Percentiles rank a stretch among this genome's conserved stretches.
phyloP scores from a whole-genome alignment of 2,113 vertebrate species.

The Ceuthmochares aereus region DNA sequence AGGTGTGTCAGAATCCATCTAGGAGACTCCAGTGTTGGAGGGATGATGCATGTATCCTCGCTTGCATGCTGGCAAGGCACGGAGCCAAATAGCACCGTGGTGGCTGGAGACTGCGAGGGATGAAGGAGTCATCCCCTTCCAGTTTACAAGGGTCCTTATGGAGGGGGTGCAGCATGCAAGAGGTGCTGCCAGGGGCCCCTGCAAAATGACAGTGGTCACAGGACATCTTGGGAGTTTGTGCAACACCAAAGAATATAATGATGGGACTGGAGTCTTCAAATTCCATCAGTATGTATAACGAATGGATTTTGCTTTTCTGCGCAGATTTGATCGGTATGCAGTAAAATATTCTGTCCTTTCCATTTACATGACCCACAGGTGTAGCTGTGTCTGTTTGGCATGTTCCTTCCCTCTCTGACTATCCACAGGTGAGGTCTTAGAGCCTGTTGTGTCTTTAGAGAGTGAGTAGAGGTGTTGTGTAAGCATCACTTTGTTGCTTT shows the following conservation, averaged over 20 bases:
- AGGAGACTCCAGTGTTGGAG: background rate
- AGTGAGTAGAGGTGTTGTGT: background rate
- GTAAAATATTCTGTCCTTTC: background rate
- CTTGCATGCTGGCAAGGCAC: background rate
- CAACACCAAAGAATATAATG: background rate
- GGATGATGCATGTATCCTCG: background rate
- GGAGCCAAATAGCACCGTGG: rapidly evolving
- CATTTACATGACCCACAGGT: background rate
- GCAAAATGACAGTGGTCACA: rapidly evolving
- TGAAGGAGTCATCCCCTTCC: background rate
- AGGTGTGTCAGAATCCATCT: background rate
- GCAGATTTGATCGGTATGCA: background rate
- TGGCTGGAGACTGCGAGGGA: background rate
- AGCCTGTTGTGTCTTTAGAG: background rate
- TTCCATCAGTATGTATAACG: background rate
- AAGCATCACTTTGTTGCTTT: background rate
- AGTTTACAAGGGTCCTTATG: rapidly evolving
- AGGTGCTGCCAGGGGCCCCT: background rate
- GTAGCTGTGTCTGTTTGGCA: background rate
- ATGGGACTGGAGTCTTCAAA: background rate
- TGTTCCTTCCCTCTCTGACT: background rate
- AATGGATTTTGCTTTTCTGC: background rate
- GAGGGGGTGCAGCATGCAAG: rapidly evolving
- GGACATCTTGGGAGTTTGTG: background rate
- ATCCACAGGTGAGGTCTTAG: background rate